phyloP scores from a whole-genome alignment of 2,797 vertebrate species.

The Catostomus latipinnis region DNA sequence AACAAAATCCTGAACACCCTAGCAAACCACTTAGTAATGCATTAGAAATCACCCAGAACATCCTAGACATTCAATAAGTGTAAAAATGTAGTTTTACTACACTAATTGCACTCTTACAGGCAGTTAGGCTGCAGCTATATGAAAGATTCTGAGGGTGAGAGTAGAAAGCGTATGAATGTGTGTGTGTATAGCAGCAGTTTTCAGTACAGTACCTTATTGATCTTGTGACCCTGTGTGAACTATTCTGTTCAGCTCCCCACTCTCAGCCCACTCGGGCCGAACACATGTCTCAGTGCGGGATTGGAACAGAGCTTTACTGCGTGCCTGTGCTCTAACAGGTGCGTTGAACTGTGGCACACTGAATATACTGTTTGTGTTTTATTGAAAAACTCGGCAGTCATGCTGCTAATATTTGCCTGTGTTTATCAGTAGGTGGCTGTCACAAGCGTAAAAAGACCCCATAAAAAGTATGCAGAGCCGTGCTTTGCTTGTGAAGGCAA shows the following conservation, averaged over 20 bases:
- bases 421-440: not conserved
- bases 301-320: constrained; percentile 41
- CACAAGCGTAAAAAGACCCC: constrained; percentile 22
- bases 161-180: not conserved
- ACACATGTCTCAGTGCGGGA: constrained; percentile 59
- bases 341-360: not conserved
- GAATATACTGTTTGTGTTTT: not conserved
- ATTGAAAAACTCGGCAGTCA: constrained; percentile 10
- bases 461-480: not conserved
- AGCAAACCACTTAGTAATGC: too few species aligned
- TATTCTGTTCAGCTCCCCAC: constrained; percentile 8
- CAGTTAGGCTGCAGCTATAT: not conserved
- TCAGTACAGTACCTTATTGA: not conserved
- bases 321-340: not conserved
- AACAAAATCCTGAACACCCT: too few species aligned
- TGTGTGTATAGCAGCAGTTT: not conserved
- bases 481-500: not conserved
- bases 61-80: too few species aligned
- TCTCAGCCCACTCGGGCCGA: constrained; percentile 2
- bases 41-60: too few species aligned
- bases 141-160: not conserved
- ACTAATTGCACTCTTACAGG: too few species aligned
- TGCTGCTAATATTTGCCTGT: not conserved
- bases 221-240: not conserved
- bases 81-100: too few species aligned